Evolutionary conservation across 2,888 invertebrate species (phyloP), one percentile per base, ranked within the genome.

Genomic region (Andricus curvator): DNA sequence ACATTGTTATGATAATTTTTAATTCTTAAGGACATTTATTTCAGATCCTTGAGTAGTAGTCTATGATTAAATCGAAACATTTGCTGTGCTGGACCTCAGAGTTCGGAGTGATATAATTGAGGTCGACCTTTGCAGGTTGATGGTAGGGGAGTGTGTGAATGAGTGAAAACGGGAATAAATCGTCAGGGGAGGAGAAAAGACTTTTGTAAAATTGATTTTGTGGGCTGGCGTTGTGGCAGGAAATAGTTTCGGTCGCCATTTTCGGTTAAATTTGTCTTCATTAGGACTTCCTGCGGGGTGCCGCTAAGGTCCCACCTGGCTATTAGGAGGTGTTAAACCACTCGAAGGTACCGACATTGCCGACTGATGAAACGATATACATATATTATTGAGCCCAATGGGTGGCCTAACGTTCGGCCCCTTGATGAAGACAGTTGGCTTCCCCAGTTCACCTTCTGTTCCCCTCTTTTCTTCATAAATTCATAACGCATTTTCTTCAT

Each of bases 241-340:
- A 89, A 91, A 89, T 88, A 88, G 88, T 88, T 89, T 88, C 84
- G 87, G 87, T 85, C 88, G 88, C 89, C 89, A 91, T 91, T 89
- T 90, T 91, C 84, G 88, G 80, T 81, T 85, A 90, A 90, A 92
- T 92, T 92, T 90, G 90, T 92, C 92, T 92, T 92, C 92, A 92
- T 92, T 92, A 92, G 89, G 91, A 88, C 89, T 89, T 90, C 90
- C 91, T 88, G 90, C 89, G 88, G 74, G 74, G 89, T 88, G 89
- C 88, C 88, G 85, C 86, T 67, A 80, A 84, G 87, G 86, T 88
- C 86, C 91, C 91, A 92, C 92, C 92, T 92, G 92, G 92, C 89
- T 89, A 87, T 88, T 88, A 88, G 80, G 88, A 91, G 91, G 91
- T 91, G 91, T 90, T 88, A 89, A 91, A 86, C 87, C 86, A 82